Base-by-base conservation (phyloP, 2,888 invertebrate species). In the Ichneumoninae sp. region DNA sequence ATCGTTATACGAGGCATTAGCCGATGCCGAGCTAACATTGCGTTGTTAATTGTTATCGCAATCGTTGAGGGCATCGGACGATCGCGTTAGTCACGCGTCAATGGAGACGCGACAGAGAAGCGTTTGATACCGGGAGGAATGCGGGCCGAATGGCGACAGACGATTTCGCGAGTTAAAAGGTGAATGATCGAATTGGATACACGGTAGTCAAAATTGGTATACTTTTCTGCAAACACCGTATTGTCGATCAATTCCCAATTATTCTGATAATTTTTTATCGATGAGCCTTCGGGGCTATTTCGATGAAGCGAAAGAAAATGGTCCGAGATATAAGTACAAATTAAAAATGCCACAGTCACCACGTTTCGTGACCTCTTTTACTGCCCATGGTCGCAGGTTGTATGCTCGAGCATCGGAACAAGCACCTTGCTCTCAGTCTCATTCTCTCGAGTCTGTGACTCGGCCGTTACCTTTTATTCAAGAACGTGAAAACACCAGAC, bases 1-100 rank as follows among this genome's bases (percentile, higher is more conserved):
- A 81, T 84, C 81, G 71, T 81, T 79, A 65, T 79, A 82, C 81
- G 78, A 81, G 68, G 78, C 81, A 79, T 85, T 71, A 79, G 71
- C 68, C 50, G 50, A 66, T 26, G 57, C 75, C 75, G 7, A 57
- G 66, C 50, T 52, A 54, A 75, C 65, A 54, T 85, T 70, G n/a
- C 79, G 22, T 78, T 78, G 78, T 78, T 81, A 76, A 73, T 65
- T 66, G 79, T 71, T 79, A 79, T 85, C 66, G 68, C 65, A 74
- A 60, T 73, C 54, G 60, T 60, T 50, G 30, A 36, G 13, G 50
- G 33, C 69, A 74, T 52, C 65, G 70, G 65, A 75, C 65, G 71
- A 26, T 16, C 30, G 70, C 22, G 76, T 75, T 82, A 79, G 79
- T 76, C 66, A 57, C 71, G 66, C 66, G 60, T 68, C 82, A 71